Evolutionary conservation across 2,797 vertebrate genomes (phyloP).

Genomic region (Salmo trutta): DNA sequence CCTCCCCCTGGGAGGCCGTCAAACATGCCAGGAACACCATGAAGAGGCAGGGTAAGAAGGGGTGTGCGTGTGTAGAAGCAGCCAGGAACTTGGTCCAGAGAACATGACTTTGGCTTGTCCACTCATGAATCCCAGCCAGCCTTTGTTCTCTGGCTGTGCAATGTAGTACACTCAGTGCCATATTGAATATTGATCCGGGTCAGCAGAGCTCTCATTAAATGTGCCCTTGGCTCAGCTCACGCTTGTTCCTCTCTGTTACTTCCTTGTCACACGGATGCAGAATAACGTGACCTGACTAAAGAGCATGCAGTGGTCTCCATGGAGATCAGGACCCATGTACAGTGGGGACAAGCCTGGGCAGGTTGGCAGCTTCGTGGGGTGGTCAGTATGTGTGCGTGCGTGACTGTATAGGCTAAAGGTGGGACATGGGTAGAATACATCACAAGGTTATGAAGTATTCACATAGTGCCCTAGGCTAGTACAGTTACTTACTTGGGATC

Average conservation of each 20-base stretch:
- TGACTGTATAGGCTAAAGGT: too few relatives aligned
- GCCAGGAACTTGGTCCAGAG: neutral
- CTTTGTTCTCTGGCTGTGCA: neutral
- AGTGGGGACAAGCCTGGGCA: conserved; percentile 49
- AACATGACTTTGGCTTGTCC: conserved; percentile 14
- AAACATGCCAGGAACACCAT: conserved; percentile 86
- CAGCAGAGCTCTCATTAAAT: conserved; percentile 16
- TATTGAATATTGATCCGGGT: conserved; percentile 16
- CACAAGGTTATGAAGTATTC: too few relatives aligned
- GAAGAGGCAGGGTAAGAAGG: conserved; percentile 83
- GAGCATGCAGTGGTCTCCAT: conserved; percentile 22
- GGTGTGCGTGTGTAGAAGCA: neutral
- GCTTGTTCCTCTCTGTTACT: neutral
- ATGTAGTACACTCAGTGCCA: neutral
- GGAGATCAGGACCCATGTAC: conserved; percentile 22
- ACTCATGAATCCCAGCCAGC: conserved; percentile 28
- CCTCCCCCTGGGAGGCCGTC: conserved; percentile 95
- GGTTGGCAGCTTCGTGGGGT: conserved; percentile 24
- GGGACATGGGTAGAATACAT: neutral
- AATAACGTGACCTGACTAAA: neutral
- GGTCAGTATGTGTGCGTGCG: neutral
- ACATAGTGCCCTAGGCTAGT: neutral
- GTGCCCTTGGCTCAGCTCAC: conserved; percentile 6
- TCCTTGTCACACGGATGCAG: conserved; percentile 12
- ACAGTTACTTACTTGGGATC: neutral